Conservation (phyloP, 1,140 invertebrate genomes). For the Sinella curviseta region DNA sequence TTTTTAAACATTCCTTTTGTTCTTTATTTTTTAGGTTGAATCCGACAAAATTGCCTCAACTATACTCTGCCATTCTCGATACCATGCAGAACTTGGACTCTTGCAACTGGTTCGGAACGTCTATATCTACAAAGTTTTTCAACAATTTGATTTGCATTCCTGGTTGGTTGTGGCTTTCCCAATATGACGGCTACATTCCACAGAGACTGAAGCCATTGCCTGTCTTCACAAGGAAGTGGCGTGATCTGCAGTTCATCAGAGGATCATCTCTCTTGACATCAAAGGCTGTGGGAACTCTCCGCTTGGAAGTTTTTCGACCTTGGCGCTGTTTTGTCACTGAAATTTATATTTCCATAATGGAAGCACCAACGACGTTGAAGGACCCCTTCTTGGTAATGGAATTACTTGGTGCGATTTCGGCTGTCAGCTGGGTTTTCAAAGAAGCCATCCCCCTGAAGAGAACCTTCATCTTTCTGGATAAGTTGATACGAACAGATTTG, state of each 20-base stretch:
- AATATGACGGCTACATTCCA: background rate
- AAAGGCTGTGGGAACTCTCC: background rate
- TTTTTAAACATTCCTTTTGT: background rate
- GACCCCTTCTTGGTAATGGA: background rate
- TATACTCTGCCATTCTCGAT: background rate
- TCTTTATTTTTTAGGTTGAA: background rate
- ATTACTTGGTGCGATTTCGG: background rate
- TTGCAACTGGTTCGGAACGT: background rate
- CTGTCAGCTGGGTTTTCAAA: background rate
- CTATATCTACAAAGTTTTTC: background rate
- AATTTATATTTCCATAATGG: background rate
- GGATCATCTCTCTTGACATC: background rate
- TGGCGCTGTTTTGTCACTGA: background rate
- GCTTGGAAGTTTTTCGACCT: background rate
- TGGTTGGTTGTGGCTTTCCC: background rate
- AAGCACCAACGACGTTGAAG: background rate
- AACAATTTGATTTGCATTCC: background rate
- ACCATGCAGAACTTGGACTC: background rate
- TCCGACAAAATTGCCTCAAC: background rate
- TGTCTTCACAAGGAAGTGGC: background rate
- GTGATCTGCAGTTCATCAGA: too few relatives aligned
- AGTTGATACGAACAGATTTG: background rate
- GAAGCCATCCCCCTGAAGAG: too few relatives aligned
- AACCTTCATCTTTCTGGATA: too few relatives aligned
- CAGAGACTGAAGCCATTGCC: background rate